Evolutionary conservation across 2,113 vertebrate species (phyloP).

Genomic region (Callopanchax toddi): DNA sequence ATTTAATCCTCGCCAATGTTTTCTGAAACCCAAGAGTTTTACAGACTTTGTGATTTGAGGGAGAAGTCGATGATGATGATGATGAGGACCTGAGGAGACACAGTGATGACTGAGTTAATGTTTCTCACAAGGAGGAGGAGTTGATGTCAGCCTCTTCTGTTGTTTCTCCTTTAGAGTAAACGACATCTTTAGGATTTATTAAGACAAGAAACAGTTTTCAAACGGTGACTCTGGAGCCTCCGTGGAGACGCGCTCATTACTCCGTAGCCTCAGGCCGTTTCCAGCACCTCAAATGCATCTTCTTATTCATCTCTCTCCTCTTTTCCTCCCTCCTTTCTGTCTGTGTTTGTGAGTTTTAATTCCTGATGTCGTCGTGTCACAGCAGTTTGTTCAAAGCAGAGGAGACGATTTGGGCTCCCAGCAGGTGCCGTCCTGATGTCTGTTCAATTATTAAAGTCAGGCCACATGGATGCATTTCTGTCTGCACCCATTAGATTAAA

Average conservation of each 20-base stretch:
- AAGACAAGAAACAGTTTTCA: conserved; percentile 98
- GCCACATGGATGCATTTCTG: conserved; percentile 86
- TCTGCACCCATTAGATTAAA: conserved; percentile 87
- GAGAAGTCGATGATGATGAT: conserved; percentile 3
- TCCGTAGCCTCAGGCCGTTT: conserved; percentile 91
- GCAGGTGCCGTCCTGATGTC: conserved; percentile 91
- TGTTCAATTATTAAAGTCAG: conserved; percentile 95
- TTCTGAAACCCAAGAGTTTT: no score
- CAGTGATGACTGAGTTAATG: conserved; percentile 19
- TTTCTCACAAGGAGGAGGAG: conserved; percentile 46
- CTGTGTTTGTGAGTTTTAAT: conserved; percentile 86
- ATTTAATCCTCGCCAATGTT: no score
- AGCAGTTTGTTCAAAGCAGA: conserved; percentile 90
- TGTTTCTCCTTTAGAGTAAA: conserved; percentile 91
- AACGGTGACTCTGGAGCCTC: conserved; percentile 91
- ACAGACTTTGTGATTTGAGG: conserved; percentile 39
- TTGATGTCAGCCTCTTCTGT: conserved; percentile 86
- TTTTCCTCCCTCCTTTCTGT: conserved; percentile 78
- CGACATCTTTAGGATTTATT: conserved; percentile 99
- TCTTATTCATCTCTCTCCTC: conserved; percentile 80
- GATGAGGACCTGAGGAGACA: conserved; percentile 65
- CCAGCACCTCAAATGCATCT: conserved; percentile 87
- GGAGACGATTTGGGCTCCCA: conserved; percentile 91
- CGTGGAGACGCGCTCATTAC: conserved; percentile 97
- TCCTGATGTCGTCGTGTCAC: conserved; percentile 88